These are phyloP conservation scores for Tridacna gigas DNA, from an alignment of 2,888 invertebrate species.

Conservation along the genomic window DNA sequence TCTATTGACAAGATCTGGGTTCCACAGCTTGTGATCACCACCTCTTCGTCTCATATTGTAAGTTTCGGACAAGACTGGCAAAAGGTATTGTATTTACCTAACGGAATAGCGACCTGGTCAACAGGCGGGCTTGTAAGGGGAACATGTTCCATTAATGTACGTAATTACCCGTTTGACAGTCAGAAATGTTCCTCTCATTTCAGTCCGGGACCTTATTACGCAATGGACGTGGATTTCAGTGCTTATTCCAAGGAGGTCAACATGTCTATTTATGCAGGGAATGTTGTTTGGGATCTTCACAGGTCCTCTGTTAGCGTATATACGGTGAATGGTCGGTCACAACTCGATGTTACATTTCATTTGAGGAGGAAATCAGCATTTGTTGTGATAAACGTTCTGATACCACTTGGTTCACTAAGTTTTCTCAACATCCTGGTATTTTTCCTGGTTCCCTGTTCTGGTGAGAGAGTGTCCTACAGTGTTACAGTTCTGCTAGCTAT, in stretches of 20 bases:
- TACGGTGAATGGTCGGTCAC: not conserved
- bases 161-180: slow-evolving; percentile 60
- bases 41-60: slow-evolving; percentile 52
- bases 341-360: slow-evolving; percentile 5
- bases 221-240: slow-evolving; percentile 31
- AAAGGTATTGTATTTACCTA: slow-evolving; percentile 32
- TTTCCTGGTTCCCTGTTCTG: slow-evolving; percentile 57
- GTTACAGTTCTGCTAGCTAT: slow-evolving; percentile 61
- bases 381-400: slow-evolving; percentile 55
- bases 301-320: slow-evolving; percentile 1
- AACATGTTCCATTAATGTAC: slow-evolving; percentile 55
- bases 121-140: slow-evolving; percentile 48
- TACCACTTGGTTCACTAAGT: slow-evolving; percentile 57
- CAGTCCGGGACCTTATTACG: slow-evolving; percentile 49
- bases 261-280: slow-evolving; percentile 17
- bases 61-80: slow-evolving; percentile 59
- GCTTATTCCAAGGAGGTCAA: slow-evolving; percentile 2
- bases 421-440: slow-evolving; percentile 60
- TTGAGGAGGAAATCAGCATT: slow-evolving; percentile 23
- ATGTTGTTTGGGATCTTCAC: slow-evolving; percentile 12
- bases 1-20: slow-evolving; percentile 52
- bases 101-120: slow-evolving; percentile 53
- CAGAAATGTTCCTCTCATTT: slow-evolving; percentile 53
- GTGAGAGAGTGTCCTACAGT: slow-evolving; percentile 58
- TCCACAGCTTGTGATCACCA: slow-evolving; percentile 58